Percentiles rank a stretch among this genome's conserved stretches.
Evolutionary conservation across 2,888 invertebrate genomes (phyloP).

Genomic region (Lissonota sp.): DNA sequence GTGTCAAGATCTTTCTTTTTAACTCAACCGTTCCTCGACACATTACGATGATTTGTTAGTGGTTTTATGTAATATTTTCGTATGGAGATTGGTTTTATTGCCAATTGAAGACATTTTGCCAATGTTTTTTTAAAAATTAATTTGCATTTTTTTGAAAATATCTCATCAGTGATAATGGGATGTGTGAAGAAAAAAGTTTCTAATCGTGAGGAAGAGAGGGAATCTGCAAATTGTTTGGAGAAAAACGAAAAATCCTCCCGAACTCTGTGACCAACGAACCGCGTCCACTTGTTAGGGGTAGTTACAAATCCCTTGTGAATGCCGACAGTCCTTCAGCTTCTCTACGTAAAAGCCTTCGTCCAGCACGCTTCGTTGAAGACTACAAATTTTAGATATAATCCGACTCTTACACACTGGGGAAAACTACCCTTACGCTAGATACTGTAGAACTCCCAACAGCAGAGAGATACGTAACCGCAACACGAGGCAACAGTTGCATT

Average conservation of each 20-base stretch:
- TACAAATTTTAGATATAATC: conserved; percentile 12
- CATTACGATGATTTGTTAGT: too few species aligned
- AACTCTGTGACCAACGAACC: conserved; percentile 61
- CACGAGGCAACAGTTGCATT: conserved; percentile 35
- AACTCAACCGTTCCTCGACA: too few species aligned
- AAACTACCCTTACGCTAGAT: conserved; percentile 62
- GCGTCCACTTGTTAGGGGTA: conserved; percentile 72
- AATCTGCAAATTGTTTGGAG: conserved; percentile 55
- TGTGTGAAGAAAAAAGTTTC: background rate
- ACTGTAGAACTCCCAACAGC: conserved; percentile 56
- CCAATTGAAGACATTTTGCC: too few species aligned
- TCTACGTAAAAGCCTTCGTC: background rate
- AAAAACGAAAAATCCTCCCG: conserved; percentile 25
- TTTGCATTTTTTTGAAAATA: too few species aligned
- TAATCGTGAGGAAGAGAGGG: background rate
- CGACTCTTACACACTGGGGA: conserved; percentile 40
- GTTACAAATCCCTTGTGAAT: conserved; percentile 75
- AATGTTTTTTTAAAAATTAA: too few species aligned
- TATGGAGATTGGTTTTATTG: too few species aligned
- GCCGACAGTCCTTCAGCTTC: conserved; percentile 60
- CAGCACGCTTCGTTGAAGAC: conserved; percentile 2
- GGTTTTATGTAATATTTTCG: too few species aligned
- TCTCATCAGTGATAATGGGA: background rate
- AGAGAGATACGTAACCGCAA: conserved; percentile 37
- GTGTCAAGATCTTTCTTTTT: too few species aligned